A percentile compares a stretch with the other conserved stretches of the same genome.
These are phyloP conservation scores for Ctenicera cuprea DNA, from an alignment of 2,888 invertebrate genomes.

Conservation along the genomic window DNA sequence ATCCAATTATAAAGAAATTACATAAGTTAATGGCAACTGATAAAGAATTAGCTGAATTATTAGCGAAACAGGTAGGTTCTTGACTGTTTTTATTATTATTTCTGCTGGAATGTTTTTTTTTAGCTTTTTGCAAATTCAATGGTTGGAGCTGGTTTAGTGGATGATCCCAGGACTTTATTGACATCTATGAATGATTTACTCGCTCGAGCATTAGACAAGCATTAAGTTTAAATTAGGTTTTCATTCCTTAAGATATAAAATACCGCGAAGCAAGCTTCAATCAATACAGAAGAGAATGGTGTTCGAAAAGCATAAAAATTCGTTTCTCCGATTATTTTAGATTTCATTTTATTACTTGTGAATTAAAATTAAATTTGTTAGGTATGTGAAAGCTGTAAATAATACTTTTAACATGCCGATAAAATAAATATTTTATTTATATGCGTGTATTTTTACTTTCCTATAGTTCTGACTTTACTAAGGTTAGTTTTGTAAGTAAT, in stretches of 20 bases:
- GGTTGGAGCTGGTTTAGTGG: conserved; percentile 95
- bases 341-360: too few species aligned
- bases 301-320: too few species aligned
- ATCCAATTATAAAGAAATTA: conserved; percentile 93
- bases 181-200: conserved; percentile 92
- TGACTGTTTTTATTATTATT: background rate
- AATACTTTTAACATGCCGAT: too few species aligned
- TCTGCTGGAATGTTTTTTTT: conserved; percentile 58
- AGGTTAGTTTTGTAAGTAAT: too few species aligned
- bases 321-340: too few species aligned
- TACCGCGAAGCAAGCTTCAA: background rate
- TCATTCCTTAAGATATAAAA: background rate
- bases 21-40: conserved; percentile 83
- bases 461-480: too few species aligned
- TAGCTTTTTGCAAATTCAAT: conserved; percentile 94
- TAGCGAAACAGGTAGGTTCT: conserved; percentile 85
- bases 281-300: background rate
- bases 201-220: conserved; percentile 85
- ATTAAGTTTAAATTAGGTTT: conserved; percentile 42
- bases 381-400: too few species aligned
- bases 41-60: conserved; percentile 86
- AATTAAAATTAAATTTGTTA: too few species aligned
- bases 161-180: conserved; percentile 91
- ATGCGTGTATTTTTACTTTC: too few species aligned
- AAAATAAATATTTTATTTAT: too few species aligned